phyloP scores from a whole-genome alignment of 2,888 invertebrate genomes.

The Timema podura region DNA sequence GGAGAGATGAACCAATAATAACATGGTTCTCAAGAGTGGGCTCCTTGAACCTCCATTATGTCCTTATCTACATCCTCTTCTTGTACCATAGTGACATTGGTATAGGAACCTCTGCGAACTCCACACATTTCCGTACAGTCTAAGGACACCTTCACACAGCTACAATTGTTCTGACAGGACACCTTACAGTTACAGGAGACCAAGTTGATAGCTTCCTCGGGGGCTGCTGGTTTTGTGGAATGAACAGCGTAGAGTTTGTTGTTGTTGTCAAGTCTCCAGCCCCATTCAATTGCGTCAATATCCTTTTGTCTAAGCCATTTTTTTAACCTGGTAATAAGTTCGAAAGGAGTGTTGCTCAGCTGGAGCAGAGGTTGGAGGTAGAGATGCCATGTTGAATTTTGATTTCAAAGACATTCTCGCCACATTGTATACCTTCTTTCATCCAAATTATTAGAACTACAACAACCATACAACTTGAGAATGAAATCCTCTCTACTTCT shows the following conservation, averaged over 20 bases:
- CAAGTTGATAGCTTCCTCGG: too few species aligned
- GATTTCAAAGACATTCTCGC: conserved; percentile 3
- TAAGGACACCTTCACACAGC: too few species aligned
- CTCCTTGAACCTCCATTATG: too few species aligned
- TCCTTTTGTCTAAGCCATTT: not conserved
- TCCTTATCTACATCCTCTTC: too few species aligned
- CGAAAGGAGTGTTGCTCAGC: not conserved
- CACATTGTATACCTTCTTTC: not conserved
- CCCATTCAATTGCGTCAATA: not conserved
- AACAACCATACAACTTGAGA: conserved; percentile 4
- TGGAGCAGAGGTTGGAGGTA: not conserved
- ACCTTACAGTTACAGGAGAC: too few species aligned
- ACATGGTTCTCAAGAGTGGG: too few species aligned
- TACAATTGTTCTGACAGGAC: too few species aligned
- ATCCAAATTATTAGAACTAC: not conserved
- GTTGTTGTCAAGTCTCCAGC: not conserved
- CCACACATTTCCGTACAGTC: too few species aligned
- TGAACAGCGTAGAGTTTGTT: not conserved
- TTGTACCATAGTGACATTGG: too few species aligned
- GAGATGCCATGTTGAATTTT: conserved; percentile 8
- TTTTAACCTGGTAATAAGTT: conserved; percentile 1
- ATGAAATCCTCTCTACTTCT: not conserved
- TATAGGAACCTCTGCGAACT: too few species aligned
- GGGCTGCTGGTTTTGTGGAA: too few species aligned
- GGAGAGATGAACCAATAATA: too few species aligned